These are phyloP conservation scores for Ochropacha duplaris DNA, from an alignment of 2,888 invertebrate genomes.

Conservation along the genomic window DNA sequence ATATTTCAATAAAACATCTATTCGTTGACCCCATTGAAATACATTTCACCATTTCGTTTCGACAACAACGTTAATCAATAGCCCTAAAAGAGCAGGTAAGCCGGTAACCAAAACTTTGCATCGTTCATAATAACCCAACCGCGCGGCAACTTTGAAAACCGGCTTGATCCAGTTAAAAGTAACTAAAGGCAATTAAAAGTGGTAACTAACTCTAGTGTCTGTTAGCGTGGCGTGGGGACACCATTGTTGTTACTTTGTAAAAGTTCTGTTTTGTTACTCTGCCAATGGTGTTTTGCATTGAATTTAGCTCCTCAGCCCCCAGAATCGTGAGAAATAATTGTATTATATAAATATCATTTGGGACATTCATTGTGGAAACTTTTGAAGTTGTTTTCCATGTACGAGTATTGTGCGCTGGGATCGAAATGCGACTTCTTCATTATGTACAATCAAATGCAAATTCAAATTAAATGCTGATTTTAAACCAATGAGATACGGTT, in stretches of 20 bases:
- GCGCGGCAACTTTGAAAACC: constrained; percentile 27
- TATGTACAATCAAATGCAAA: too few relatives aligned
- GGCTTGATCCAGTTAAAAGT: constrained; percentile 49
- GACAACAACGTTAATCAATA: background rate
- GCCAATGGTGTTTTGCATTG: background rate
- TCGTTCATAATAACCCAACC: constrained; percentile 27
- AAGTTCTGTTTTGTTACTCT: background rate
- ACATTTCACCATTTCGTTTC: background rate
- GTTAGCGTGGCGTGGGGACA: constrained; percentile 13
- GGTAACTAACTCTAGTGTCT: constrained; percentile 32
- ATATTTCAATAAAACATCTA: too few relatives aligned
- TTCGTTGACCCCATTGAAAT: background rate
- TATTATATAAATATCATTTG: background rate
- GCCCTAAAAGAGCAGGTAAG: background rate
- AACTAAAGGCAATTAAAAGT: constrained; percentile 49
- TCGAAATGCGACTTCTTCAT: too few relatives aligned
- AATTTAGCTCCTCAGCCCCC: background rate
- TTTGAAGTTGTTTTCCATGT: background rate
- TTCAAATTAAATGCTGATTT: too few relatives aligned
- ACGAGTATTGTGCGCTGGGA: background rate
- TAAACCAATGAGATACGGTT: too few relatives aligned
- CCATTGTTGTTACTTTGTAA: constrained; percentile 5
- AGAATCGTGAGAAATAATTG: background rate
- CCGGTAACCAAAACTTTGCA: background rate
- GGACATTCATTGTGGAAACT: too few relatives aligned